phyloP scores from a whole-genome alignment of 2,888 invertebrate species.

The Dynastes maya region DNA sequence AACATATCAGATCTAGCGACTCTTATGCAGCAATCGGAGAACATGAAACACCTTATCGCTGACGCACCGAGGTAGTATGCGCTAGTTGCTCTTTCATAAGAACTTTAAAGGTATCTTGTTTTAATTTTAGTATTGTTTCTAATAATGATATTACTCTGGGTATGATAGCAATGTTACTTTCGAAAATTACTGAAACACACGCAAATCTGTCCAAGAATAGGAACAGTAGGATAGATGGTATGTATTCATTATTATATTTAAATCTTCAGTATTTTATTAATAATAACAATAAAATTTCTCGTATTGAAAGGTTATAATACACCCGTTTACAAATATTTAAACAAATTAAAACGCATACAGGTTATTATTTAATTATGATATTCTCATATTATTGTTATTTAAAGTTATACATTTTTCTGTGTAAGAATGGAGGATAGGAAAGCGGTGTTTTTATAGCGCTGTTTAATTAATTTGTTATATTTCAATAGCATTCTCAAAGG shows the following conservation, averaged over 20 bases:
- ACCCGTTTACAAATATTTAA: too few species aligned
- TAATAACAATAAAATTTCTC: too few species aligned
- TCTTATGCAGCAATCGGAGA: constrained; percentile 91
- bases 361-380: too few species aligned
- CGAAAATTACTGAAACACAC: constrained; percentile 20
- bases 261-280: neutral
- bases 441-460: too few species aligned
- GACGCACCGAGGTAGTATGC: constrained; percentile 82
- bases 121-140: constrained; percentile 21
- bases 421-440: too few species aligned
- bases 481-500: too few species aligned
- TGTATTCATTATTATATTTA: neutral
- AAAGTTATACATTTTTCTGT: too few species aligned
- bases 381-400: too few species aligned
- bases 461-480: too few species aligned
- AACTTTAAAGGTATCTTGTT: neutral
- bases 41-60: constrained; percentile 92
- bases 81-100: neutral
- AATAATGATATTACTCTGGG: constrained; percentile 23
- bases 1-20: constrained; percentile 95
- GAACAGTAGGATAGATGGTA: constrained; percentile 11
- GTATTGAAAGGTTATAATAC: too few species aligned
- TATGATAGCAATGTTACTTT: constrained; percentile 34
- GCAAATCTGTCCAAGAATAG: neutral
- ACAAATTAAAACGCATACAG: too few species aligned